Base-by-base conservation (phyloP, 2,797 vertebrate genomes). In the Pipistrellus nathusii region DNA sequence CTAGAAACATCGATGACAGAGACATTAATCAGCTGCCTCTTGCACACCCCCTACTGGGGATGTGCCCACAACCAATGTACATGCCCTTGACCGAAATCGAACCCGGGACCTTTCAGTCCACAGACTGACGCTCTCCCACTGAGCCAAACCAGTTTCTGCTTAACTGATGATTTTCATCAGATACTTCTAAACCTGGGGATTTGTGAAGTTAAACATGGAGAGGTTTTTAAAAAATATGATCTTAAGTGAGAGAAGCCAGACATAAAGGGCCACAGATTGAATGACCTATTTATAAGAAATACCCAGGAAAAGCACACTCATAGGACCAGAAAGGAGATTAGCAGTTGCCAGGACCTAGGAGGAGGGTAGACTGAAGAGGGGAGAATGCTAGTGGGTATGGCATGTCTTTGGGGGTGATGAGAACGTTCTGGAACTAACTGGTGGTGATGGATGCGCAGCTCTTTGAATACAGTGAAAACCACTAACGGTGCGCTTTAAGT, bases 171-270 rank as follows among this genome's bases (percentile, higher is more conserved):
- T 59, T 76, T 96, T 75, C 57, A 90, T 90, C 21, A 80, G 64
- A 69, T 53, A 66, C 13, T 78, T 92, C n/a, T 46, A 89, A 59
- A 86, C 27, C 25, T 72, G 69, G 41, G 53, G 11, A n/a, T 92
- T 81, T 85, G 38, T 59, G 17, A 90, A 81, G 48, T 88, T 89
- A 77, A 88, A 94, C 84, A 25, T 44, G 48, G 80, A 71, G 27
- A 30, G 12, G 2, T 15, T 64, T 64, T 0, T 62, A 57, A 57
- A 85, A 78, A 64, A 48, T n/a, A 48, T n/a, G 84, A 27, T 72
- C 83, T 53, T 69, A 72, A 90, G 30, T 78, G 85, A 88, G 73
- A 93, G 53, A 81, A 91, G 75, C 23, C 71, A 94, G 66, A 32
- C 46, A 25, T 66, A 76, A 88, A 72, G 1, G 78, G 38, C n/a